Base-by-base conservation (phyloP, 2,888 invertebrate genomes). In the Tineola bisselliella region DNA sequence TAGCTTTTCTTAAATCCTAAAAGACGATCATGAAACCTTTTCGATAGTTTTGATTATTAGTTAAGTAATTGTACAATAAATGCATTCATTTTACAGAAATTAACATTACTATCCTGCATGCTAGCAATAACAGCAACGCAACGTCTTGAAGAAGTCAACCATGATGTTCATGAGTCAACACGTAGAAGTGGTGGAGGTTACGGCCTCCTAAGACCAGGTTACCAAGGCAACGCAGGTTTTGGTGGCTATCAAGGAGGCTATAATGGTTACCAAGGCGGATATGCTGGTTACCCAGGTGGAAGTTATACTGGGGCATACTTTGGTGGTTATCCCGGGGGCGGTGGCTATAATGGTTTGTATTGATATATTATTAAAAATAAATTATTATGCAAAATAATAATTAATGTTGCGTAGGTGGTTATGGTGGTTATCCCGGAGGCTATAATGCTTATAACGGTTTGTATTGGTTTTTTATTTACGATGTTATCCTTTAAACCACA, bases 171-270 rank as follows among this genome's bases (percentile, higher is more conserved):
- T 30, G 74, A 70, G 25, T 68, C 70, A 17, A 74, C 74, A 61
- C 69, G 74, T 18, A 68, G 79, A 15, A 78, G 70, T 63, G 65
- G 68, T 0, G 80, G 81, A 38, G 81, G 84, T 8, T 84, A 84
- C 60, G 84, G 84, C 1, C 65, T 83, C 8, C 66, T 77, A 12
- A 73, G 70, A 66, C 79, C 77, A 1, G 74, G 77, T 0, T 73
- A 74, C 61, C 65, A 67, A 38, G 63, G 65, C 60, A 67, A 64
- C 60, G 68, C 67, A 17, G 59, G 59, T 8, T 59, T 44, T 18
- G 30, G 30, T 15, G 59, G 59, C 18, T 58, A 58, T 17, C 65
- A 65, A 60, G 67, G 66, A 13, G 67, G 69, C 0, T 68, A 68
- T 52, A 69, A 69, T 0, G 69, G 72, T 8, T 68, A 71, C 61